These are phyloP conservation scores for Clarias fuscus DNA, from an alignment of 2,797 vertebrate genomes.

Conservation along the genomic window DNA sequence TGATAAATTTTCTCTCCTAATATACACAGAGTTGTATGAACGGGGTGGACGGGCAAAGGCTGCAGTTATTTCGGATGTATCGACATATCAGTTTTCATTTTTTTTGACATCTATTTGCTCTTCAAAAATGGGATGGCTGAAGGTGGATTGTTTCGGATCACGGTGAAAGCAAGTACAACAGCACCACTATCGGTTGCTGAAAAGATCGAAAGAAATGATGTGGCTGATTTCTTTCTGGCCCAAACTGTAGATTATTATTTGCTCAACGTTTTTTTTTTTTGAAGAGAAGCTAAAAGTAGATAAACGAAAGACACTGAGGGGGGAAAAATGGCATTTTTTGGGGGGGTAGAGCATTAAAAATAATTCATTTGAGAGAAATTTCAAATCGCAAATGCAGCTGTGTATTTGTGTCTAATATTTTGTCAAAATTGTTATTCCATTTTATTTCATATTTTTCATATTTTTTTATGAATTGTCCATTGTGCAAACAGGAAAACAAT, in stretches of 20 bases:
- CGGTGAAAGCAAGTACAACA: neutral
- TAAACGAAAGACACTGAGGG: neutral
- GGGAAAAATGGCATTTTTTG: neutral
- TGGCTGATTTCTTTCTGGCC: neutral
- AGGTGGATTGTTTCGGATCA: neutral
- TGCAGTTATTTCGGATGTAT: neutral
- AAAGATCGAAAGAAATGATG: neutral
- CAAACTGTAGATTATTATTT: neutral
- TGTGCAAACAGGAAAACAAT: too few relatives aligned
- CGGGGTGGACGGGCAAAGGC: neutral
- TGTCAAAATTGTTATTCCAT: neutral
- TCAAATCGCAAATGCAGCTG: neutral
- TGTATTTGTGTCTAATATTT: neutral
- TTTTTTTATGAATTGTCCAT: too few relatives aligned
- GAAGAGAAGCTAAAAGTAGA: neutral
- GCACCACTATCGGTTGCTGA: too few relatives aligned
- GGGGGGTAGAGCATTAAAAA: neutral
- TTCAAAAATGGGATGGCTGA: neutral
- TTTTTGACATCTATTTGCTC: neutral
- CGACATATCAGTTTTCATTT: neutral
- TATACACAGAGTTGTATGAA: neutral
- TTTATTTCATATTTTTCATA: too few relatives aligned
- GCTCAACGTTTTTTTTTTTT: neutral
- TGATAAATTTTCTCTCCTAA: neutral
- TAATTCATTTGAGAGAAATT: neutral